Conservation (phyloP, 30 jellyfish, hydroid and myxozoan species). For the Mastigias papua region DNA sequence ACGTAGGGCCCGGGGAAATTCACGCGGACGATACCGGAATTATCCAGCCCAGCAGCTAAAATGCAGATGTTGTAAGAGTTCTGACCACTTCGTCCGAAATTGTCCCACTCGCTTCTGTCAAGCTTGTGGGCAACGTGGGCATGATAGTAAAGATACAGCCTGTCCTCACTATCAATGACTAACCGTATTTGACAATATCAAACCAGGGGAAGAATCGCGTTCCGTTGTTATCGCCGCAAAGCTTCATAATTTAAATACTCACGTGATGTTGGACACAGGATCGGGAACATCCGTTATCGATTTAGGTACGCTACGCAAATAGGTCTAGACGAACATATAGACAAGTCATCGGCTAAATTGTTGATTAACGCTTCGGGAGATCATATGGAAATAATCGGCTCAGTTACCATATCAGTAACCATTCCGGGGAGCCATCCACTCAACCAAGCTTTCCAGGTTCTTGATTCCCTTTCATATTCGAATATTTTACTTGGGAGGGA, state of each 20-base stretch:
- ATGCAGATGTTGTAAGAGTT: conserved; percentile 58
- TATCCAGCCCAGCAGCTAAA: conserved; percentile 57
- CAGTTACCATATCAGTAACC: not conserved
- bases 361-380: conserved; percentile 75
- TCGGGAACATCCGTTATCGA: conserved; percentile 59
- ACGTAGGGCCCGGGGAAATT: too few relatives aligned
- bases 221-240: conserved; percentile 61
- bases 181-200: conserved; percentile 36
- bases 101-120: conserved; percentile 71
- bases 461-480: conserved; percentile 33
- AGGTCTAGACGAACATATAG: conserved; percentile 27
- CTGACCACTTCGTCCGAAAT: conserved; percentile 52
- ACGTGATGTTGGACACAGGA: conserved; percentile 59
- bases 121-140: conserved; percentile 75
- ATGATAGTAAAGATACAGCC: conserved; percentile 49
- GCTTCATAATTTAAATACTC: conserved; percentile 33
- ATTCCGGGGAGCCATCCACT: conserved; percentile 51
- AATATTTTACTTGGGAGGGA: conserved; percentile 49
- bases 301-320: conserved; percentile 50
- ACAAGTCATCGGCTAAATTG: conserved; percentile 22
- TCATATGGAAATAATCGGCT: conserved; percentile 32
- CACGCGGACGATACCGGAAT: not conserved
- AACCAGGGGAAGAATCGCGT: conserved; percentile 6
- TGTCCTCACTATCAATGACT: conserved; percentile 75
- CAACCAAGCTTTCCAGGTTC: conserved; percentile 48